phyloP scores from a whole-genome alignment of 1,140 invertebrate genomes.

The Linepithema humile region DNA sequence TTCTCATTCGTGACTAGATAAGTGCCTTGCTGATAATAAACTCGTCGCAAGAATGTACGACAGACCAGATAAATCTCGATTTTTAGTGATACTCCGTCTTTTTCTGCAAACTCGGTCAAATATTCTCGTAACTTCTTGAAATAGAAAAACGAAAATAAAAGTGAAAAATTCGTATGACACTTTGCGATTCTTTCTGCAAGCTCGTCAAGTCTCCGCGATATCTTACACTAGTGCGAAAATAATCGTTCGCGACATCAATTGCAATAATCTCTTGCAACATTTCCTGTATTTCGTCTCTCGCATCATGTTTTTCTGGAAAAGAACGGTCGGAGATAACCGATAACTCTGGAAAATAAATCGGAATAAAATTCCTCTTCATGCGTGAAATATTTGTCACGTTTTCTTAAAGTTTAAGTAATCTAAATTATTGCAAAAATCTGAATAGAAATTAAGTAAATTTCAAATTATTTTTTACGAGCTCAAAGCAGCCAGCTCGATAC shows the following conservation, averaged over 20 bases:
- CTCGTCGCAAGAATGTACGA: slow-evolving; percentile 1
- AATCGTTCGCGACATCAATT: not conserved
- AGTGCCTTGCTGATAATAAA: not conserved
- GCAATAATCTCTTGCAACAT: not conserved
- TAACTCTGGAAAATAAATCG: not conserved
- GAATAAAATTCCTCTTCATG: not conserved
- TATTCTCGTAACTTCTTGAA: not conserved
- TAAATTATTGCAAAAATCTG: slow-evolving; percentile 3
- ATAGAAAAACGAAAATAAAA: not conserved
- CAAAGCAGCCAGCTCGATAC: not conserved
- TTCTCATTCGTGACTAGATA: not conserved
- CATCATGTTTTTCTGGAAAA: not conserved
- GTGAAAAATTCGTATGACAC: not conserved
- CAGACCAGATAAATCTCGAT: not conserved
- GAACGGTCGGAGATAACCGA: not conserved
- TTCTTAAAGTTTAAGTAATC: not conserved
- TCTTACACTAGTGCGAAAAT: not conserved
- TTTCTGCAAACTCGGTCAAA: not conserved
- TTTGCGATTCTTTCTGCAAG: not conserved
- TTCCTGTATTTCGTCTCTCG: not conserved
- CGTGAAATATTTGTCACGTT: not conserved
- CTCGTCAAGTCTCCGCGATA: not conserved
- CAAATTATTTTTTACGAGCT: not conserved
- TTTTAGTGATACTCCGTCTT: not conserved
- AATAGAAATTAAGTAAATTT: slow-evolving; percentile 14